Base-by-base conservation (phyloP, 2,113 vertebrate genomes). In the Mesembrinibis cayennensis region DNA sequence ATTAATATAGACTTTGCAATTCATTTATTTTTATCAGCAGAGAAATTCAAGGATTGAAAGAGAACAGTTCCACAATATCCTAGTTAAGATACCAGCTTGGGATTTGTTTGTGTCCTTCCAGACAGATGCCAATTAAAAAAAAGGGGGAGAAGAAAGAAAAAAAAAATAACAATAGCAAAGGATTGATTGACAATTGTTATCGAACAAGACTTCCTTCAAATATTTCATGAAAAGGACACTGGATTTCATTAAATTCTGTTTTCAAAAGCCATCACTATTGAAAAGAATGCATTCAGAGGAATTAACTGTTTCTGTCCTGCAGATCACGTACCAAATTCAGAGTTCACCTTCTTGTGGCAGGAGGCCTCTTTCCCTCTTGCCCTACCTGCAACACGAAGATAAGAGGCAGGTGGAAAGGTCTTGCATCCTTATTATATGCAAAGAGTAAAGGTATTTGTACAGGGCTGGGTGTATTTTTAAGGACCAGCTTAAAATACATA, bases 161-260 rank as follows among this genome's bases (percentile, higher is more conserved):
- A 40, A 63, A 88, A 66, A 44, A 47, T 86, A 95, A 96, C 90
- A 97, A 87, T 93, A 89, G 74, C 53, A 82, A 79, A 88, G n/a
- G 62, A 92, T 59, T 96, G 97, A 98, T 77, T 98, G 97, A 95
- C 95, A 97, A 93, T 2, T 83, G 55, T 67, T 95, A 93, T 88
- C 32, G 20, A 96, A 93, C 82, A 94, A 97, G 84, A 82, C 55
- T 93, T 95, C 86, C 94, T 97, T 98, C 88, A 94, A 95, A 87
- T 94, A 93, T 95, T 97, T 98, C 96, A 96, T 96, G 95, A 98
- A 97, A 97, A 97, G 90, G 67, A 97, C 79, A 92, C 56, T 95
- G 79, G 87, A 93, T 97, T 98, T 97, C 92, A 96, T 96, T 95
- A 96, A 89, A 89, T 97, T 98, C 90, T 95, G 82, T 97, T 98